These are phyloP conservation scores for Cichlasoma orientale DNA, from an alignment of 2,797 vertebrate species.

Conservation along the genomic window DNA sequence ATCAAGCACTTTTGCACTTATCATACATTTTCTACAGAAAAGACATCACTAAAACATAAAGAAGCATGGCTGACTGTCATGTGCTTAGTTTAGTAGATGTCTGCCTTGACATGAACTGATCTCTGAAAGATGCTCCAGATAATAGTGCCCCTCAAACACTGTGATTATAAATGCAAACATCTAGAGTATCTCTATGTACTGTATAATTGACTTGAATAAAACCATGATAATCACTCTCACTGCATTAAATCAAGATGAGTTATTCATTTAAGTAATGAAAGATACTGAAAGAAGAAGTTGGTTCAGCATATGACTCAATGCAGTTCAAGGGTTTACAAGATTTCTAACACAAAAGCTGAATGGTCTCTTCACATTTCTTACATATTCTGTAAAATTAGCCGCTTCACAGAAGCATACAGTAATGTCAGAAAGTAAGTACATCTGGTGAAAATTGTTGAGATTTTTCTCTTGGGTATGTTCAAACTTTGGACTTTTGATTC, in stretches of 20 bases:
- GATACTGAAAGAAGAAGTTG: background rate
- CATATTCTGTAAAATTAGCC: background rate
- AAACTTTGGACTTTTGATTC: no score
- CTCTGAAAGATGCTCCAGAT: background rate
- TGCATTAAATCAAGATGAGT: slow-evolving; percentile 32
- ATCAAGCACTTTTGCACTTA: background rate
- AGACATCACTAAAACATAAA: background rate
- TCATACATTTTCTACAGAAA: background rate
- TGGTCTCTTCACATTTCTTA: background rate
- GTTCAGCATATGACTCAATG: background rate
- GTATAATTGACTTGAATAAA: slow-evolving; percentile 29
- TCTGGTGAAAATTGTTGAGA: background rate
- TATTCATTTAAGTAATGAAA: slow-evolving; percentile 21
- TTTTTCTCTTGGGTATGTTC: no score
- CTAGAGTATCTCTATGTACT: slow-evolving; percentile 10
- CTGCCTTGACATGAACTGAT: background rate
- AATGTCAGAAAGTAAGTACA: background rate
- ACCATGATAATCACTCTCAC: slow-evolving; percentile 16
- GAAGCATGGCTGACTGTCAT: background rate
- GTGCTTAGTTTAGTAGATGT: background rate
- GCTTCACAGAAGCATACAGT: background rate
- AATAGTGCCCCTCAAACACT: background rate
- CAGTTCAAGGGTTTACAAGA: background rate
- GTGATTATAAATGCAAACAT: slow-evolving; percentile 27
- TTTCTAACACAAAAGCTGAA: background rate